phyloP scores from a whole-genome alignment of 2,888 invertebrate genomes.

The Drosophila paramelanica region DNA sequence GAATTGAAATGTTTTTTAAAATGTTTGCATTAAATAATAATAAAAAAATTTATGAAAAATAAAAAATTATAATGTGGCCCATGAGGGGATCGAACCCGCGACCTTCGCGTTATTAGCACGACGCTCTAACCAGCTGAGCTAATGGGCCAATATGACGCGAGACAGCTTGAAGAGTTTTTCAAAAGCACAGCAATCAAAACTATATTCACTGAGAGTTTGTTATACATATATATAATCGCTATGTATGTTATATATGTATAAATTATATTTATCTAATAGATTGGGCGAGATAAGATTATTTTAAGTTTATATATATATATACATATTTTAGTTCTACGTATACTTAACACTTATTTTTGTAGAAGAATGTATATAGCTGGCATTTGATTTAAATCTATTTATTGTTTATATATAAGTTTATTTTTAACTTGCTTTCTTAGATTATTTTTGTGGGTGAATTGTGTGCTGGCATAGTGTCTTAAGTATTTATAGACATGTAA shows the following conservation, averaged over 20 bases:
- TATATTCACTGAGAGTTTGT: not conserved
- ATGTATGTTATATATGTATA: not conserved
- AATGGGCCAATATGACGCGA: slow-evolving; percentile 80
- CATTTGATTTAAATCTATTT: no score
- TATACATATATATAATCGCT: not conserved
- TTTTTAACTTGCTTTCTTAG: no score
- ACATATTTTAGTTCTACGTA: not conserved
- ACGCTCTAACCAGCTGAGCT: slow-evolving; percentile 86
- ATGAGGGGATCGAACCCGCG: slow-evolving; percentile 85
- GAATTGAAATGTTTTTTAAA: no score
- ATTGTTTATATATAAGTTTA: not conserved
- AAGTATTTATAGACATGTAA: no score
- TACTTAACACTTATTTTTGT: not conserved
- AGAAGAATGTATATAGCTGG: no score
- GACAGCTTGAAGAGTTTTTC: not conserved
- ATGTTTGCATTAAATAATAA: no score
- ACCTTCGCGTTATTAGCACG: slow-evolving; percentile 86
- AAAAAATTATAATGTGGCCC: slow-evolving; percentile 68
- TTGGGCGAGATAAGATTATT: slow-evolving; percentile 14
- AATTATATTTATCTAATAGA: slow-evolving; percentile 5
- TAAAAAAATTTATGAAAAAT: not conserved
- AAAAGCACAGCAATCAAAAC: not conserved
- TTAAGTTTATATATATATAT: not conserved
- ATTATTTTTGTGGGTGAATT: not conserved
- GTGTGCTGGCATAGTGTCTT: not conserved